Evolutionary conservation across 2,113 vertebrate genomes (phyloP), one percentile per base, ranked within the genome.

Genomic region (human (Homo sapiens)): DNA sequence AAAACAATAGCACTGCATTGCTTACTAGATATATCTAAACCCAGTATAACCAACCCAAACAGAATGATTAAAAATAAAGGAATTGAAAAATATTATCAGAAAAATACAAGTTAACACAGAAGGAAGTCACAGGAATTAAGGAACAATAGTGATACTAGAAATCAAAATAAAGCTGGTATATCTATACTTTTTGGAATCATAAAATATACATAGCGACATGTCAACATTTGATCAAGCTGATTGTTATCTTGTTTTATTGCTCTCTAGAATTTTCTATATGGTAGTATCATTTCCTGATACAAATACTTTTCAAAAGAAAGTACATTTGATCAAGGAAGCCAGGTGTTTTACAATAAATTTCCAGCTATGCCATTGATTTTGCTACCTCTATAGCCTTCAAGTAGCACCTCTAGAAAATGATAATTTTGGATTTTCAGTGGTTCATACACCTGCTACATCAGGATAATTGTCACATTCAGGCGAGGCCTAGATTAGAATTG

Each of bases 271-370:
- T 92, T 92, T 81, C 32, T 87, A 17, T 43, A 61, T 64, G 45
- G 27, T 43, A 92, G 76, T 57, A 82, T 87, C 96, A 89, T 93
- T 97, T 90, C 55, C 45, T 95, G 84, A 94, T 95, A 73, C n/a
- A 97, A 93, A 55, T 89, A 16, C 80, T 72, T 68, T 80, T 92
- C 80, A 66, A 87, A 95, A 70, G 14, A 89, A 96, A 78, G 8
- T 45, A 82, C 22, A 79, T 70, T 86, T 45, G 45, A 93, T 93
- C 25, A 30, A 95, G 40, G n/a, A 52, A 93, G n/a, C 7, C 52
- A 87, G 32, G 45, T 86, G 11, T 79, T 89, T 93, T 89, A 50
- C 0, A 84, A 81, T 92, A 93, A 91, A 92, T 94, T 96, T 40
- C 20, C n/a, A 82, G 55, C 38, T 91, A 78, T 75, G 13, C 68